Evolutionary conservation across 2,888 invertebrate species (phyloP), one percentile per base, ranked within the genome.

Genomic region (Ypsolopha sequella): DNA sequence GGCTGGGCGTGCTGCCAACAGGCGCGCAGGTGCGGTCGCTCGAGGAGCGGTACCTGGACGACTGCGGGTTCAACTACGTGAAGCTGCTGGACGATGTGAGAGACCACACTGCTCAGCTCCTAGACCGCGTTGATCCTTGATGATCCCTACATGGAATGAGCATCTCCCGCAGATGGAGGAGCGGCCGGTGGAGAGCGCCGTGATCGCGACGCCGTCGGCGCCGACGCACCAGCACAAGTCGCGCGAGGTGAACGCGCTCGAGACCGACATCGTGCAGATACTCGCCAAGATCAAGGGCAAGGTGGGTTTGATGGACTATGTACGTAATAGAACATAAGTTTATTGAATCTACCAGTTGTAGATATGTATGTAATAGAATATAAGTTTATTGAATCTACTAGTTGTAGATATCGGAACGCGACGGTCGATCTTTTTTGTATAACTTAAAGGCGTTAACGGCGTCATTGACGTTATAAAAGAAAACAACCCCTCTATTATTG

Each of bases 271-370:
- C 57, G 90, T 92, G 44, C 86, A 89, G 60, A 89, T 93, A 55
- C 80, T 94, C 51, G 92, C 93, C 13, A 92, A 92, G 75, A 90
- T 92, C 58, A 94, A 93, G 73, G 91, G 91, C 36, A 91, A 91
- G 82, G 86, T 81, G 48, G 38, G 53, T 6, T 10, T 1, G 8
- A 41, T 9, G n/a, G n/a, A n/a, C n/a, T 9, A 38, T 38, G n/a
- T n/a, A n/a, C n/a, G n/a, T n/a, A n/a, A n/a, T n/a, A n/a, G n/a
- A n/a, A n/a, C n/a, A n/a, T n/a, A n/a, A n/a, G n/a, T n/a, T n/a
- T n/a, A n/a, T n/a, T n/a, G n/a, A n/a, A n/a, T n/a, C n/a, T n/a
- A n/a, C n/a, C n/a, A n/a, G n/a, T n/a, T n/a, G n/a, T n/a, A n/a
- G n/a, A n/a, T n/a, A n/a, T n/a, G n/a, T n/a, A n/a, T n/a, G n/a